A percentile compares a stretch with the other conserved stretches of the same genome.
These are phyloP conservation scores for Lepidochrysops patricia DNA, from an alignment of 2,888 invertebrate genomes.

Conservation along the genomic window DNA sequence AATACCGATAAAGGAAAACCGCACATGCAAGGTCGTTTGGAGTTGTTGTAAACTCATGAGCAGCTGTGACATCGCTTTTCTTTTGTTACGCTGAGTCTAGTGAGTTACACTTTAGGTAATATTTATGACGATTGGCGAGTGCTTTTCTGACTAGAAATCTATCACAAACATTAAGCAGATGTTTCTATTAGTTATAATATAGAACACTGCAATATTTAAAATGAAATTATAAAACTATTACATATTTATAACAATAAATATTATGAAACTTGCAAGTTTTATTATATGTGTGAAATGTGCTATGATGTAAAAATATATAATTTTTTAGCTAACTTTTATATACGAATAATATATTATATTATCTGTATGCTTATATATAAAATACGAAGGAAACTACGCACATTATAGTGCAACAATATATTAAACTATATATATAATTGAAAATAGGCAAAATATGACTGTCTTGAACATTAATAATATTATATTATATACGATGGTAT, in stretches of 20 bases:
- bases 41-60: neutral
- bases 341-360: too few species aligned
- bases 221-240: neutral
- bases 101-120: neutral
- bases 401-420: too few species aligned
- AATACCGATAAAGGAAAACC: slow-evolving; percentile 22
- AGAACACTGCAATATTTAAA: neutral
- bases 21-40: slow-evolving; percentile 9
- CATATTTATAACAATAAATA: too few species aligned
- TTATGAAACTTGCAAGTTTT: neutral
- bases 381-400: too few species aligned
- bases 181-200: neutral
- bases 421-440: too few species aligned
- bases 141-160: neutral
- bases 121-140: neutral
- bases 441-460: too few species aligned
- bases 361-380: too few species aligned
- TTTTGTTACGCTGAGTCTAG: neutral
- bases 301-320: too few species aligned
- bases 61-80: neutral
- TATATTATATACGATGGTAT: too few species aligned
- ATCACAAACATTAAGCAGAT: neutral
- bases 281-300: neutral
- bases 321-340: too few species aligned
- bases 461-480: too few species aligned